phyloP scores from a whole-genome alignment of 2,888 invertebrate genomes.

The Corythucha ciliata region DNA sequence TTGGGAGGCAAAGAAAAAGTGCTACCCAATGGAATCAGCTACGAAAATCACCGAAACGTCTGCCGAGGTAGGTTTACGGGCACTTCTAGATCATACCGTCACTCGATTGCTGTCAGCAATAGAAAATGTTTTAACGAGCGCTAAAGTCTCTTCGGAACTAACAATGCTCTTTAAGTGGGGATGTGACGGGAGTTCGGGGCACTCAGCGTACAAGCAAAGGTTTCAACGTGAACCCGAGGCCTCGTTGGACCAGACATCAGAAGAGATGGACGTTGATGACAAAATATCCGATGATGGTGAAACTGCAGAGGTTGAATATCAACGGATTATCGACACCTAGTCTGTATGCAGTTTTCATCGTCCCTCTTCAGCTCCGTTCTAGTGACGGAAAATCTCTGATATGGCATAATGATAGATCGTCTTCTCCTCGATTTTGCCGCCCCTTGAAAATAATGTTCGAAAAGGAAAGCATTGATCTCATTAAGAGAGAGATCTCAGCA shows the following conservation, averaged over 20 bases:
- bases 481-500: conserved; percentile 4
- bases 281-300: no score
- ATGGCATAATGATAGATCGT: not conserved
- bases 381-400: no score
- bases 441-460: not conserved
- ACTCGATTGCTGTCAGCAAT: not conserved
- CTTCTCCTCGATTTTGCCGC: not conserved
- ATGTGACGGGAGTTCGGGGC: not conserved
- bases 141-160: no score
- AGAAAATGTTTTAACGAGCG: no score
- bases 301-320: no score
- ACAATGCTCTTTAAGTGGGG: not conserved
- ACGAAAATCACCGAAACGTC: conserved; percentile 6
- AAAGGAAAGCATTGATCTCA: no score
- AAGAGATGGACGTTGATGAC: no score
- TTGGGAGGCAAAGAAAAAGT: conserved; percentile 4
- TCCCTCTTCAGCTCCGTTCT: no score
- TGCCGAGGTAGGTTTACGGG: not conserved
- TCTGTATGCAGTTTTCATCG: no score
- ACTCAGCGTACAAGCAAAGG: not conserved
- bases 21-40: conserved; percentile 1
- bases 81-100: not conserved
- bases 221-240: no score
- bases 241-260: no score
- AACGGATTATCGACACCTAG: no score